Base-by-base conservation (phyloP, 2,888 invertebrate species). In the Acutogordius australiensis region DNA sequence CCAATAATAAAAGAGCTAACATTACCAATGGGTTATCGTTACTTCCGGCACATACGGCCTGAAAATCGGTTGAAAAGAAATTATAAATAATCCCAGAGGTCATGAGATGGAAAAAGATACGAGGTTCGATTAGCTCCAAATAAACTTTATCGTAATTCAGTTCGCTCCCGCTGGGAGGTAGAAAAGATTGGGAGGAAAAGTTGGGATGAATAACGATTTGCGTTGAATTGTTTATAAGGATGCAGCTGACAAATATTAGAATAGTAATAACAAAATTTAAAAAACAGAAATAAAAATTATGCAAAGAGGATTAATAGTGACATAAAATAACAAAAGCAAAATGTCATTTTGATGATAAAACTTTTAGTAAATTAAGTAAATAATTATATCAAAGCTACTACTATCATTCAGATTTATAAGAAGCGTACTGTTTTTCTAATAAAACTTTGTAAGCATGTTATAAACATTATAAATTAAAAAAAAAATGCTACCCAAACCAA, bases 171-270 rank as follows among this genome's bases (percentile, higher is more conserved):
- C 26, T 8, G 4, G 8, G 4, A 4, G 51, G n/a, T n/a, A n/a
- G 23, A 51, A 51, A n/a, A 4, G 51, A 4, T 8, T 51, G 51
- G 4, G 51, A 8, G 4, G 51, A 51, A 51, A 51, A 51, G 26
- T 51, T 51, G 8, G 51, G 51, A 26, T 51, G 51, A 51, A 51
- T 51, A n/a, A 51, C 51, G 4, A 51, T 51, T 51, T 51, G 51
- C 18, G 51, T 51, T 51, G 51, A 51, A 51, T 51, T 51, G 13
- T 51, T 23, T 4, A 51, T 23, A n/a, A 51, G 8, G 23, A 51
- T 51, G 23, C 51, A 51, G 26, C 51, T 51, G n/a, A n/a, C n/a
- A n/a, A n/a, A n/a, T n/a, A n/a, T n/a, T n/a, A n/a, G n/a, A n/a
- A n/a, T n/a, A n/a, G n/a, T n/a, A n/a, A n/a, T n/a, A n/a, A n/a